A percentile compares a stretch with the other conserved stretches of the same genome.
These are phyloP conservation scores for Stramonita haemastoma DNA, from an alignment of 2,888 invertebrate species.

Conservation along the genomic window DNA sequence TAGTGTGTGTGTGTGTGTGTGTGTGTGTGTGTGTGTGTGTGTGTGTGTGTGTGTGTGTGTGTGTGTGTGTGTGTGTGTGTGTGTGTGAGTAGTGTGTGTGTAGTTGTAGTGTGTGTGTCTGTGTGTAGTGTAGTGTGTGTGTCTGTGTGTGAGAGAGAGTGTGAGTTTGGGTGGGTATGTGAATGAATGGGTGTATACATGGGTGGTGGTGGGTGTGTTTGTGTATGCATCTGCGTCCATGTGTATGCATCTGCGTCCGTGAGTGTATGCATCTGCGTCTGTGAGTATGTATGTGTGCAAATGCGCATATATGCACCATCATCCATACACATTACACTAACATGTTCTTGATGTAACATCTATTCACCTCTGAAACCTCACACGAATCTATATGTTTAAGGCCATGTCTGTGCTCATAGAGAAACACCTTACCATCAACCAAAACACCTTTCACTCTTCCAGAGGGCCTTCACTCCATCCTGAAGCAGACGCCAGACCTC, in stretches of 20 bases:
- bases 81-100: background rate
- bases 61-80: background rate
- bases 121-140: background rate
- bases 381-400: background rate
- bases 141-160: background rate
- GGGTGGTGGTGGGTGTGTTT: background rate
- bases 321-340: background rate
- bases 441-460: background rate
- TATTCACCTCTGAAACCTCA: background rate
- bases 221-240: background rate
- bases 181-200: background rate
- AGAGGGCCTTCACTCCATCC: slow-evolving; percentile 29
- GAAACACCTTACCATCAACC: background rate
- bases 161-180: background rate
- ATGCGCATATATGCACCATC: background rate
- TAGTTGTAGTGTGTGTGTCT: background rate
- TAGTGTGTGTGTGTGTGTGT: background rate
- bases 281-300: background rate
- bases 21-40: background rate
- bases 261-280: background rate
- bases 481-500: background rate
- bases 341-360: background rate
- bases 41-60: background rate
- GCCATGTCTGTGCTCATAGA: background rate
- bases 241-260: background rate